Percentiles rank a stretch among this genome's conserved stretches.
Evolutionary conservation across 2,797 vertebrate genomes (phyloP).

Genomic region (Columba guinea): DNA sequence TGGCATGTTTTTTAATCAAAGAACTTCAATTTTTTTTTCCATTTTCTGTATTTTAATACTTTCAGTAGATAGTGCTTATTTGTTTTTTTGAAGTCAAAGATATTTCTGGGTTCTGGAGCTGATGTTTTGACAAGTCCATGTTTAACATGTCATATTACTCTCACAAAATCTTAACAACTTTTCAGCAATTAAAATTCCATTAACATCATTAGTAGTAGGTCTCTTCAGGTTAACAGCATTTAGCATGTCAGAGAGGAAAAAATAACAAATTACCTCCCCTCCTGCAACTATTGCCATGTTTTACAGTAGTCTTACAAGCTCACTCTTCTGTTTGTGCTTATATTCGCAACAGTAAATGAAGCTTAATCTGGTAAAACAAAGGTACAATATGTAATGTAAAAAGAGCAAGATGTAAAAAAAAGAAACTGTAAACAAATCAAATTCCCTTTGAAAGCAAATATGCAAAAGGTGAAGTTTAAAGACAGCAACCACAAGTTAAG

Average conservation of each 20-base stretch:
- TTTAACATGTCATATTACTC: neutral
- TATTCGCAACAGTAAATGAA: neutral
- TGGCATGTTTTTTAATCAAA: neutral
- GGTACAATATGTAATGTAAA: neutral
- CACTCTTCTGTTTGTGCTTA: neutral
- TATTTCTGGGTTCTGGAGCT: neutral
- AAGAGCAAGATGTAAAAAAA: neutral
- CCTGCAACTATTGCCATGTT: neutral
- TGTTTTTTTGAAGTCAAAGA: neutral
- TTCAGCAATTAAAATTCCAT: neutral
- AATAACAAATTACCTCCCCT: neutral
- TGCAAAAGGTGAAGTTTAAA: neutral
- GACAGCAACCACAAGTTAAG: neutral
- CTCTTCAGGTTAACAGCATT: neutral
- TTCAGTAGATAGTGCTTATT: neutral
- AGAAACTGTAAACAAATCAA: neutral
- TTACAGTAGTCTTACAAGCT: neutral
- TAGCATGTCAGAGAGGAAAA: neutral
- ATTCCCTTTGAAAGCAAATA: neutral
- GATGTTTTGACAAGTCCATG: neutral
- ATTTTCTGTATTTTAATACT: neutral
- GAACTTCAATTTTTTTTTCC: neutral
- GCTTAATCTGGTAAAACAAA: neutral
- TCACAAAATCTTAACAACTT: neutral
- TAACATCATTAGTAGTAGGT: neutral